Evolutionary conservation across 2,888 invertebrate genomes (phyloP).

Genomic region (Plagiodera versicolora): DNA sequence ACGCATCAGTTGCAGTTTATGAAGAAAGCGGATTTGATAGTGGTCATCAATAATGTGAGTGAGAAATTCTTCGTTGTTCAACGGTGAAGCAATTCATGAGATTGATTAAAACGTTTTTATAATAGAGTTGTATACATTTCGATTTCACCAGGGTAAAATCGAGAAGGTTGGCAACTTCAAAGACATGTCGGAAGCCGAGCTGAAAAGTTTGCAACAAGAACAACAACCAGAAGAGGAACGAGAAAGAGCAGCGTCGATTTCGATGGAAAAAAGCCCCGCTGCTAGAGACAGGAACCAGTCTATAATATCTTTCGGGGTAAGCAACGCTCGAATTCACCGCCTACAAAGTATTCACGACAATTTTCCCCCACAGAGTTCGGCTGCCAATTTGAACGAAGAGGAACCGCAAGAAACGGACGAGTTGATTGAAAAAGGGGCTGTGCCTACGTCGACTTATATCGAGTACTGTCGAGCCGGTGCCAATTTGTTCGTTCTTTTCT

Average conservation of each 20-base stretch:
- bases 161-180: constrained; percentile 62
- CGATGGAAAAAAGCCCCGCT: constrained; percentile 27
- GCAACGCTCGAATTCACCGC: not conserved
- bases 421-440: constrained; percentile 66
- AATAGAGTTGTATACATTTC: too few relatives aligned
- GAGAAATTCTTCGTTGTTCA: too few relatives aligned
- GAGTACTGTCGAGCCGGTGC: constrained; percentile 74
- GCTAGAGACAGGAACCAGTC: constrained; percentile 40
- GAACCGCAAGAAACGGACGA: constrained; percentile 67
- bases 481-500: constrained; percentile 58
- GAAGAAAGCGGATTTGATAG: constrained; percentile 65
- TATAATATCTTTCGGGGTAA: constrained; percentile 45
- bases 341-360: too few relatives aligned
- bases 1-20: constrained; percentile 85
- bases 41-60: constrained; percentile 65
- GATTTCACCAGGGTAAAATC: constrained; percentile 63
- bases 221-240: constrained; percentile 41
- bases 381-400: constrained; percentile 23
- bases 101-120: too few relatives aligned
- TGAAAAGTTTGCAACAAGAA: constrained; percentile 40
- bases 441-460: constrained; percentile 64
- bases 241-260: constrained; percentile 35
- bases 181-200: constrained; percentile 59
- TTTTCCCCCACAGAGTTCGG: constrained; percentile 20
- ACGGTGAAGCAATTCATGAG: too few relatives aligned